A percentile compares a stretch with the other conserved stretches of the same genome.
Evolutionary conservation across 2,797 vertebrate genomes (phyloP).

Genomic region (Yasuhikotakia modesta): DNA sequence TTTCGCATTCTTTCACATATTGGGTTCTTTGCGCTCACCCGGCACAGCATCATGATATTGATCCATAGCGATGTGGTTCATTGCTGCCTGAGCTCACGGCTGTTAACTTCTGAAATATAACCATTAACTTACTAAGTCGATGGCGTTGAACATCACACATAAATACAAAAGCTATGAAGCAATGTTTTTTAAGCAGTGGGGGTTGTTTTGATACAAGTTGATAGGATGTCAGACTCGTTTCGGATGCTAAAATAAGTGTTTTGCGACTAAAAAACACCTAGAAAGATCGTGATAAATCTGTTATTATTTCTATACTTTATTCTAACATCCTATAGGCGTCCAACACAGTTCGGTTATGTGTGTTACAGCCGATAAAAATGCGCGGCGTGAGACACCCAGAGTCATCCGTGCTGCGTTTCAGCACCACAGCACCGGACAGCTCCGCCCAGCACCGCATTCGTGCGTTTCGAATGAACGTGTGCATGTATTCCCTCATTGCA

Average conservation of each 20-base stretch:
- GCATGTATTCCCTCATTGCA: not conserved
- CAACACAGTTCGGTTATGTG: not conserved
- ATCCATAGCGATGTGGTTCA: conserved; percentile 59
- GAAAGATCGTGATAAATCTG: not conserved
- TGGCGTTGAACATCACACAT: not conserved
- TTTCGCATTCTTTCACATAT: conserved; percentile 72
- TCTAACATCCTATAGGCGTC: not conserved
- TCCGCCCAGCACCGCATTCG: not conserved
- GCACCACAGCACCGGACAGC: conserved; percentile 52
- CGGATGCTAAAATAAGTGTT: not conserved
- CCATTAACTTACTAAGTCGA: not conserved
- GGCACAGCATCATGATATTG: conserved; percentile 64
- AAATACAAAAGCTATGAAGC: not conserved
- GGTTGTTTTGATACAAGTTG: no score
- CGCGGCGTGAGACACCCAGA: not conserved
- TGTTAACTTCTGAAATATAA: conserved; percentile 37
- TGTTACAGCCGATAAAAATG: conserved; percentile 20
- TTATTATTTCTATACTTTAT: not conserved
- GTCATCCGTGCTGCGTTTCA: conserved; percentile 36
- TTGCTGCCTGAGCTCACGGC: conserved; percentile 58
- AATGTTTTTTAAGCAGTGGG: not conserved
- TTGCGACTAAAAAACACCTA: not conserved
- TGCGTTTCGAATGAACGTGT: not conserved
- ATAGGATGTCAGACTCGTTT: not conserved
- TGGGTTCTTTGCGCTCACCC: conserved; percentile 55